Conservation (phyloP, 2,888 invertebrate species). For the Andrena bicolor region DNA sequence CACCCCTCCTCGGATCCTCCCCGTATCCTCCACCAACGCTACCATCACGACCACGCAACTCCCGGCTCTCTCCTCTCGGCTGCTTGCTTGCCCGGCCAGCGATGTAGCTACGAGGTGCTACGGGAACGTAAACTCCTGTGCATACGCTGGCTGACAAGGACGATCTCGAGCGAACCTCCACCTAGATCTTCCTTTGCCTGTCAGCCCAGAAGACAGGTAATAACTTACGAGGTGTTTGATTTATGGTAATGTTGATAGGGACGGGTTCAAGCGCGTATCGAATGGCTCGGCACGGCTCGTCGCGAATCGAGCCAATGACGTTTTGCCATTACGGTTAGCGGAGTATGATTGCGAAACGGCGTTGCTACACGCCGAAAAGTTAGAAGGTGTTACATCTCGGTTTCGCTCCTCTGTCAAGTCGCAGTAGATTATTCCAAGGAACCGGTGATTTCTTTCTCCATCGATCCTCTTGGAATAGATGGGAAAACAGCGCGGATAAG, state of each 20-base stretch:
- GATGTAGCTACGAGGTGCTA: constrained; percentile 72
- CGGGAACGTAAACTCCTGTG: constrained; percentile 73
- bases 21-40: constrained; percentile 54
- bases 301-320: not conserved
- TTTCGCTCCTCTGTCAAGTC: too few relatives aligned
- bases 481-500: constrained; percentile 17
- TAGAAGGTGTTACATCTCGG: too few relatives aligned
- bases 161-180: constrained; percentile 37
- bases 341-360: not conserved
- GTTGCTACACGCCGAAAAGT: too few relatives aligned
- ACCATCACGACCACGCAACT: constrained; percentile 68
- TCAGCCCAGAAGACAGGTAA: constrained; percentile 44
- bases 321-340: not conserved
- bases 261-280: constrained; percentile 28
- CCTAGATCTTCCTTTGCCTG: constrained; percentile 57
- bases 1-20: constrained; percentile 45
- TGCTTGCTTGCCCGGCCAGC: constrained; percentile 65
- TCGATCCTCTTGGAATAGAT: constrained; percentile 34
- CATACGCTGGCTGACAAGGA: constrained; percentile 52
- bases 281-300: constrained; percentile 13
- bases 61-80: constrained; percentile 21
- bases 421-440: too few relatives aligned
- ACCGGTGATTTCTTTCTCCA: not conserved
- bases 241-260: constrained; percentile 53
- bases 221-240: constrained; percentile 52